phyloP scores from a whole-genome alignment of 2,113 vertebrate genomes.

The Diphyllodes magnificus region DNA sequence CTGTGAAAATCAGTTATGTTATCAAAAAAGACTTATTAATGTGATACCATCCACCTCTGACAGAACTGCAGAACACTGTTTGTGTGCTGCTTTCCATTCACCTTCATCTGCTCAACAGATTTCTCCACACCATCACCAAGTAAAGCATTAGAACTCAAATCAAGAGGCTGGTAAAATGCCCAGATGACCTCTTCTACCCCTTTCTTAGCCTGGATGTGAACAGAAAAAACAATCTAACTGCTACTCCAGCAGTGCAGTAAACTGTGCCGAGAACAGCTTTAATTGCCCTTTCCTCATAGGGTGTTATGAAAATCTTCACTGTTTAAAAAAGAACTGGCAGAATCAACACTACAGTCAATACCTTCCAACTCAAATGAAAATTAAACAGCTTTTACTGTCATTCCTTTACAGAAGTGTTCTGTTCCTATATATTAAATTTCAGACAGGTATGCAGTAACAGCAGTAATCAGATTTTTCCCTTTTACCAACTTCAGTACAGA shows the following conservation, averaged over 20 bases:
- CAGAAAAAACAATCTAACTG: not conserved
- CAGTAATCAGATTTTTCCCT: not conserved
- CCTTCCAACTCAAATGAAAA: not conserved
- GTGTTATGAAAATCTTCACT: not conserved
- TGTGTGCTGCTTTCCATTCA: not conserved
- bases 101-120: not conserved
- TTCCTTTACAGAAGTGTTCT: not conserved
- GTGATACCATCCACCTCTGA: not conserved
- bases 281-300: not conserved
- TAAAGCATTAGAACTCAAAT: not conserved
- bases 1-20: not conserved
- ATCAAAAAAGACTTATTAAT: not conserved
- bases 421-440: not conserved
- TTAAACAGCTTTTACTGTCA: not conserved
- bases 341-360: not conserved
- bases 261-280: not conserved
- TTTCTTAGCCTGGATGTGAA: not conserved
- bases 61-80: not conserved
- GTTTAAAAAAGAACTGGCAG: not conserved
- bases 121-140: not conserved
- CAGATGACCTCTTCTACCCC: not conserved
- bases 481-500: not conserved
- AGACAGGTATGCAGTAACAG: not conserved
- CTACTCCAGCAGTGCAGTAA: not conserved
- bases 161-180: not conserved